phyloP scores from a whole-genome alignment of 2,888 invertebrate genomes.

The Balanococcus diminutus region DNA sequence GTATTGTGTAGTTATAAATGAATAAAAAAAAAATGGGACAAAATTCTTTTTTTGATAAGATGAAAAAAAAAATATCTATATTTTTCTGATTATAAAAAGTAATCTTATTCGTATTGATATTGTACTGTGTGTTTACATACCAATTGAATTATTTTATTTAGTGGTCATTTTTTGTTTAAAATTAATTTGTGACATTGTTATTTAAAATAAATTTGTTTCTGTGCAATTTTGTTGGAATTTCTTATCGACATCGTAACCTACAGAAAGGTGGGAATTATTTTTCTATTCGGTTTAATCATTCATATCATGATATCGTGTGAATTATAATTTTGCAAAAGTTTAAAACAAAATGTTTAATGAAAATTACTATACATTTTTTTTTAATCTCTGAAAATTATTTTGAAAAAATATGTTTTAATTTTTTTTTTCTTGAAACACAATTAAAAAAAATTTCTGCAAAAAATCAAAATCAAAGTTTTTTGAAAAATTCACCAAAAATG shows the following conservation, averaged over 20 bases:
- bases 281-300: too few relatives aligned
- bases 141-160: constrained; percentile 38
- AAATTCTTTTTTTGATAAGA: constrained; percentile 11
- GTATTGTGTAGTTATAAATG: constrained; percentile 34
- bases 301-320: too few relatives aligned
- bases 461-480: too few relatives aligned
- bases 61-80: background rate
- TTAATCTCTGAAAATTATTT: too few relatives aligned
- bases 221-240: background rate
- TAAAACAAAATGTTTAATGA: too few relatives aligned
- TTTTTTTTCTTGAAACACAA: too few relatives aligned
- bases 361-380: too few relatives aligned
- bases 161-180: constrained; percentile 48
- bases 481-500: too few relatives aligned
- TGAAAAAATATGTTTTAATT: too few relatives aligned
- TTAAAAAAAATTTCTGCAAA: too few relatives aligned
- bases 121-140: constrained; percentile 36
- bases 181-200: constrained; percentile 47
- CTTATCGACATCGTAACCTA: background rate
- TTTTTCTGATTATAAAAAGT: background rate
- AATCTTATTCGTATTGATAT: constrained; percentile 29
- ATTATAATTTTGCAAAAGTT: too few relatives aligned
- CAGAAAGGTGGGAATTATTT: background rate
- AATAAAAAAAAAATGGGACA: constrained; percentile 34
- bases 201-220: constrained; percentile 48